Evolutionary conservation across 2,888 invertebrate species (phyloP).

Genomic region (Microctonus brassicae): DNA sequence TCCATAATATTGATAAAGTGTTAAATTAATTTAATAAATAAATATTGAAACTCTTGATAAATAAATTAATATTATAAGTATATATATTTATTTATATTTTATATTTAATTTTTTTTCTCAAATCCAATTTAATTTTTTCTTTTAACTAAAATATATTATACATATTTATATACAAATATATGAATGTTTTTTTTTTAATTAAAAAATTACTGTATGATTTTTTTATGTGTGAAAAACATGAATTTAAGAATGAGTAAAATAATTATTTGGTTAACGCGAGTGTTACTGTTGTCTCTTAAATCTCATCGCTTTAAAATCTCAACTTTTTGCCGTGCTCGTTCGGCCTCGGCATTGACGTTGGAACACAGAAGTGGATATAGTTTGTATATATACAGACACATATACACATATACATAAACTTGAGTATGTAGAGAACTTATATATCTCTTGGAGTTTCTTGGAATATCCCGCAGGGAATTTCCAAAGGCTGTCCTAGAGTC

Average conservation of each 20-base stretch:
- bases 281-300: constrained; percentile 5
- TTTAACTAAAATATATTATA: too few species aligned
- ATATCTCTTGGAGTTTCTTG: constrained; percentile 31
- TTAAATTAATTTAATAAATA: too few species aligned
- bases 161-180: not conserved
- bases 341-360: not conserved
- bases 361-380: not conserved
- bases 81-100: too few species aligned
- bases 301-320: constrained; percentile 31
- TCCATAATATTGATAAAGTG: too few species aligned
- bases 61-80: too few species aligned
- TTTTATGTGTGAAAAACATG: not conserved
- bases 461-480: constrained; percentile 37
- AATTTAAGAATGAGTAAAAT: not conserved
- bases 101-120: not conserved
- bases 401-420: not conserved
- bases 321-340: constrained; percentile 9
- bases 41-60: too few species aligned
- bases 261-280: constrained; percentile 3
- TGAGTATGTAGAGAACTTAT: not conserved
- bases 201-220: not conserved
- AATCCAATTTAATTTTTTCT: not conserved
- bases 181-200: too few species aligned
- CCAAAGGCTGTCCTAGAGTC: constrained; percentile 36
- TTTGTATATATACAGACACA: not conserved